Conservation (phyloP, 2,888 invertebrate genomes). For the Sphaerophoria rueppellii region DNA sequence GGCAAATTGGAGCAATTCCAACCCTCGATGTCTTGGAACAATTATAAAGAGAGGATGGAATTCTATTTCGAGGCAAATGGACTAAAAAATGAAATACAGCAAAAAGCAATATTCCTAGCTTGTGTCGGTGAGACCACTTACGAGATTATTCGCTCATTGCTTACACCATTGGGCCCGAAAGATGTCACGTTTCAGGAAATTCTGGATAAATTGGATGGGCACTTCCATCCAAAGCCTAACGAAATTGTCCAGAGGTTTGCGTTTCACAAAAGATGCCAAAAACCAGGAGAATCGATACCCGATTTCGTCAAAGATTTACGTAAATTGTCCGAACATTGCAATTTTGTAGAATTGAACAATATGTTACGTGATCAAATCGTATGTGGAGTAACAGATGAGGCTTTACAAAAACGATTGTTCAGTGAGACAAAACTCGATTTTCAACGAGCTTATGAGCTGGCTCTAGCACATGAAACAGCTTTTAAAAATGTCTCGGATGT, state of each 20-base stretch:
- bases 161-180: neutral
- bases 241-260: constrained; percentile 15
- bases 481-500: constrained; percentile 10
- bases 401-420: constrained; percentile 21
- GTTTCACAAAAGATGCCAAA: constrained; percentile 27
- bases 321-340: constrained; percentile 36
- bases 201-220: constrained; percentile 17
- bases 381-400: constrained; percentile 17
- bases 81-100: constrained; percentile 18
- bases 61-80: constrained; percentile 82
- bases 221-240: constrained; percentile 29
- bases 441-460: constrained; percentile 36
- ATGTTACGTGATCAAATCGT: constrained; percentile 38
- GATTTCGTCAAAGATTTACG: constrained; percentile 2
- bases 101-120: constrained; percentile 28
- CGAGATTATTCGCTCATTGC: constrained; percentile 13
- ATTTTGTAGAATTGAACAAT: constrained; percentile 34
- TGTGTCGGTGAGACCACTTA: constrained; percentile 30
- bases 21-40: constrained; percentile 61
- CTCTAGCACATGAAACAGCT: constrained; percentile 17
- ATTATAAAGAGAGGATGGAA: constrained; percentile 76
- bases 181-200: constrained; percentile 12
- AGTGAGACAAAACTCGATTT: constrained; percentile 36
- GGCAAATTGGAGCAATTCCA: neutral
- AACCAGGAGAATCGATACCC: neutral